Percentiles rank a stretch among this genome's conserved stretches.
phyloP scores from a whole-genome alignment of 2,113 vertebrate genomes.

The Sceloporus tristichus region DNA sequence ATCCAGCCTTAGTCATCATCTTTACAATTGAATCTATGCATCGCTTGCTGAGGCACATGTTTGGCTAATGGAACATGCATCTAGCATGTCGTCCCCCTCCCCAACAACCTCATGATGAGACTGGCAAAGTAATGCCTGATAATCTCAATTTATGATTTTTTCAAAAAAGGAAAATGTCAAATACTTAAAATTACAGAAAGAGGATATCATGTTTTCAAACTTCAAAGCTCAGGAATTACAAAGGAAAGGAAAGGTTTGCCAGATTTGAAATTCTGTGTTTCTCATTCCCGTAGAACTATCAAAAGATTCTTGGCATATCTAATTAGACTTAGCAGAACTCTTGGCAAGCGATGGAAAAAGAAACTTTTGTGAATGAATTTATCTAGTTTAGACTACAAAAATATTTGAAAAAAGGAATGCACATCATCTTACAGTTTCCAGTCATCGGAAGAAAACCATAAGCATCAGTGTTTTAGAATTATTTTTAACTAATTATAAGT shows the following conservation, averaged over 20 bases:
- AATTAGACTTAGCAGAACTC: no score
- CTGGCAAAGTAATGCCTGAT: background rate
- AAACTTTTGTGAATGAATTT: background rate
- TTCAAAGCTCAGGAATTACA: background rate
- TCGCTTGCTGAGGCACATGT: background rate
- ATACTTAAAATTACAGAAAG: background rate
- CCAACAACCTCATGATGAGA: no score
- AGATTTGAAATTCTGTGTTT: background rate
- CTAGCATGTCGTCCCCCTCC: no score
- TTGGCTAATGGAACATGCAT: background rate
- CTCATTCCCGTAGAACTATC: no score
- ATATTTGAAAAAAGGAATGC: no score
- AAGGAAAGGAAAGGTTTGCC: background rate
- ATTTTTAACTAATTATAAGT: no score
- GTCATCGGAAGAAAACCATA: no score
- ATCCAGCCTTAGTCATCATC: constrained; percentile 8
- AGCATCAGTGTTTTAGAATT: no score
- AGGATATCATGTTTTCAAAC: background rate
- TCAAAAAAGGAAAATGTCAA: background rate
- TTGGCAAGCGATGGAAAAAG: background rate
- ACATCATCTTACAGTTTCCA: no score
- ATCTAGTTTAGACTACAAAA: background rate
- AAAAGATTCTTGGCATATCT: background rate
- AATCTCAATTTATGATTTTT: background rate
- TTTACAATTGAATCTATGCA: background rate